Evolutionary conservation across 2,113 vertebrate species (phyloP), one percentile per base, ranked within the genome.

Genomic region (Beaufortia kweichowensis): DNA sequence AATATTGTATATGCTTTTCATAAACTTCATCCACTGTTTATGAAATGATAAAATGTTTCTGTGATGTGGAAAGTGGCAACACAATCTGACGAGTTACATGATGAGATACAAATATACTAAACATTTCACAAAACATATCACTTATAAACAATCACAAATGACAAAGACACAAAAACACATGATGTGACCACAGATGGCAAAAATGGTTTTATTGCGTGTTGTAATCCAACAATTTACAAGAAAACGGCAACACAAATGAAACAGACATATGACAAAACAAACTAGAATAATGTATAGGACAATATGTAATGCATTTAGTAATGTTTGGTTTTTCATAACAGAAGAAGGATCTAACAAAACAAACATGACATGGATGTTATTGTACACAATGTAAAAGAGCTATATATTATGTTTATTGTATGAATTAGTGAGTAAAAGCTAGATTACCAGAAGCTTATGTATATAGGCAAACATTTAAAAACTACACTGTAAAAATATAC

Each of bases 141-240:
- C 29, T 60, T 23, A 57, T 55, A 46, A 31, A 43, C 48, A 69
- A n/a, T n/a, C 21, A 53, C 56, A 79, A 61, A 84, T 60, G 67
- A 72, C 53, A 76, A 57, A 78, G 24, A 73, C 12, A 72, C 46
- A 77, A 62, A 78, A 14, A 76, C 19, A 78, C 46, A 69, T 60
- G 65, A 76, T 33, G 59, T 72, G 72, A 79, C 21, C 15, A 79
- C 71, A 80, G 46, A 65, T 48, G 46, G 29, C 19, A 72, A 8
- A 19, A 65, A 67, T 72, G 29, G 35, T 35, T 55, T 72, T 39
- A 53, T 14, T 60, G 48, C 26, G 23, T 19, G 66, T 59, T 85
- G 85, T 81, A 86, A 82, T 86, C n/a, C 59, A 21, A 84, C 56
- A 64, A 12, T 11, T 60, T 73, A 74, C 33, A 64, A 55, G 28